Conservation (phyloP, 92 coral and sea anemone genomes). For the Heteractis magnifica region DNA sequence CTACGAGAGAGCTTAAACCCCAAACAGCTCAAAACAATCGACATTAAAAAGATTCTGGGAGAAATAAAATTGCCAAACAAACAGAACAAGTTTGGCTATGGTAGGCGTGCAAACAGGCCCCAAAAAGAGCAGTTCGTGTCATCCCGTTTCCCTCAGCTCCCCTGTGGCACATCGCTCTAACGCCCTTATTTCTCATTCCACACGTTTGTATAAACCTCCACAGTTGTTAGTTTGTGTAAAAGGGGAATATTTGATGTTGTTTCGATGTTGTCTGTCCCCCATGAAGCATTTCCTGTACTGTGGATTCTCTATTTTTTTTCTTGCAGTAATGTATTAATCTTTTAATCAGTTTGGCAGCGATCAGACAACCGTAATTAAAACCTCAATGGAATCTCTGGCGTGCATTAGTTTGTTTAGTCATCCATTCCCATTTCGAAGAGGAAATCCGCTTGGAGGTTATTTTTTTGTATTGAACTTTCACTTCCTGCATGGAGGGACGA, state of each 20-base stretch:
- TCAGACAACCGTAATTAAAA: constrained; percentile 79
- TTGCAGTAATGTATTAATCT: constrained; percentile 71
- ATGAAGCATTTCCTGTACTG: constrained; percentile 28
- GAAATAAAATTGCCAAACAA: constrained; percentile 49
- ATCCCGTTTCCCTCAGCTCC: constrained; percentile 4
- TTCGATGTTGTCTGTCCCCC: constrained; percentile 15
- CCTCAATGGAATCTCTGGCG: constrained; percentile 62
- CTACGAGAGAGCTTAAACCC: constrained; percentile 45
- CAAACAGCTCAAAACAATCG: constrained; percentile 81
- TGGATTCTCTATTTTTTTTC: constrained; percentile 53
- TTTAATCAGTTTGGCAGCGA: constrained; percentile 66
- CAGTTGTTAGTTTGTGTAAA: not conserved
- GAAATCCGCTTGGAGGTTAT: constrained; percentile 65
- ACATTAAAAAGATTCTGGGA: constrained; percentile 62
- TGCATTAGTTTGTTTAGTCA: constrained; percentile 44
- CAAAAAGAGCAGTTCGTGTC: constrained; percentile 21
- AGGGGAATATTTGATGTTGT: not conserved
- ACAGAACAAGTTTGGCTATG: constrained; percentile 55
- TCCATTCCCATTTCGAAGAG: constrained; percentile 61
- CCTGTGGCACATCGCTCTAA: not conserved
- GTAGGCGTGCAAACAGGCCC: constrained; percentile 7
- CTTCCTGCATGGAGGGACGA: constrained; percentile 64
- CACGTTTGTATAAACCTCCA: not conserved
- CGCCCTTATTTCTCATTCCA: not conserved
- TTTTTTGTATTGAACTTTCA: constrained; percentile 65